A percentile compares a stretch with the other conserved stretches of the same genome.
phyloP scores from a whole-genome alignment of 2,888 invertebrate genomes.

The Cheiracanthium punctorium region DNA sequence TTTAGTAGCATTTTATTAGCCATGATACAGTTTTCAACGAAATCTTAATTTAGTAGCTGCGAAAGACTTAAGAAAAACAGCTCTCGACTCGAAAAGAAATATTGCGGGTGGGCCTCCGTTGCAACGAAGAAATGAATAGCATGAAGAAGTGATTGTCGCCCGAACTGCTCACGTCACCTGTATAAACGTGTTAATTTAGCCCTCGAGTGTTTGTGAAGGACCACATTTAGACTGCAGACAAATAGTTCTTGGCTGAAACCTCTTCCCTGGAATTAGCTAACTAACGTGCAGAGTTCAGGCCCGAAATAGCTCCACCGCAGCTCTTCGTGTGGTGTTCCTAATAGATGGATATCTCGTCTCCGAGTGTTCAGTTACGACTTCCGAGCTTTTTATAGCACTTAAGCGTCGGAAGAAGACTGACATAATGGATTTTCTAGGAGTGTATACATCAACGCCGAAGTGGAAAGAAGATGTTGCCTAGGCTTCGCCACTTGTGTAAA shows the following conservation, averaged over 20 bases:
- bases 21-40: no score
- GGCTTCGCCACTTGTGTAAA: conserved; percentile 7
- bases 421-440: conserved; percentile 13
- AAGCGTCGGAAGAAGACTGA: neutral
- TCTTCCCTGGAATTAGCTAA: conserved; percentile 27
- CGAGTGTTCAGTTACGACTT: conserved; percentile 3
- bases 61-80: no score
- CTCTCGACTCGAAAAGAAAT: neutral
- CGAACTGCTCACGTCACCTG: conserved; percentile 29
- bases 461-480: neutral
- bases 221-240: conserved; percentile 59
- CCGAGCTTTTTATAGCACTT: conserved; percentile 50
- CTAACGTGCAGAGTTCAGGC: neutral
- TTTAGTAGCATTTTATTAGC: no score
- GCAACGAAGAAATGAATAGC: conserved; percentile 31
- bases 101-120: neutral
- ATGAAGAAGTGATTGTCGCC: conserved; percentile 39
- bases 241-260: conserved; percentile 61
- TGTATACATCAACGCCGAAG: neutral
- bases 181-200: conserved; percentile 61
- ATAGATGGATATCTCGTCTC: conserved; percentile 52
- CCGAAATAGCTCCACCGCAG: neutral
- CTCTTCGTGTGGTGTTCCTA: conserved; percentile 52
- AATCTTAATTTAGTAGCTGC: no score
- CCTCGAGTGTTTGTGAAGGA: conserved; percentile 32